Conservation (phyloP, 2,888 invertebrate genomes). For the Parasteatoda lunata region DNA sequence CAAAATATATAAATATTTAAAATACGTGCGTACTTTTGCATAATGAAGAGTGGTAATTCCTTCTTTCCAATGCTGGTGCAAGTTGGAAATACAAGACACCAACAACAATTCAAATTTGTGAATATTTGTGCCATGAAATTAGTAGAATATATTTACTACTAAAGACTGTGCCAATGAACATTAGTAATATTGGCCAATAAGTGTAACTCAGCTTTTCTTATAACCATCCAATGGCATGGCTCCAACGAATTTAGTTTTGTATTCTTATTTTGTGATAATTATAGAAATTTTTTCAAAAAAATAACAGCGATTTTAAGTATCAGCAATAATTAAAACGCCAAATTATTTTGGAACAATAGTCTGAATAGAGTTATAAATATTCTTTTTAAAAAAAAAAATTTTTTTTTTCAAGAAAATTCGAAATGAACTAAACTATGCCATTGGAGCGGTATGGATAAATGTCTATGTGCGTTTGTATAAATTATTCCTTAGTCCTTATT, state of each 20-base stretch:
- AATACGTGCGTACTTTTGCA: slow-evolving; percentile 33
- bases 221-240: slow-evolving; percentile 44
- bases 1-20: slow-evolving; percentile 15
- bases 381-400: no score
- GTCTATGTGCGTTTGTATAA: slow-evolving; percentile 59
- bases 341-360: no score
- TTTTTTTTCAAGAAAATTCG: no score
- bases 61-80: slow-evolving; percentile 33
- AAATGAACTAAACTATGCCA: slow-evolving; percentile 32
- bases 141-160: slow-evolving; percentile 25
- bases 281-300: no score
- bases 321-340: no score
- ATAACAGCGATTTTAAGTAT: no score
- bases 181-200: slow-evolving; percentile 42
- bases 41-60: slow-evolving; percentile 6
- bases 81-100: slow-evolving; percentile 48
- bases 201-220: slow-evolving; percentile 51
- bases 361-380: no score
- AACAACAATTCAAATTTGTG: slow-evolving; percentile 54
- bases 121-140: slow-evolving; percentile 61
- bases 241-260: slow-evolving; percentile 8
- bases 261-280: not conserved
- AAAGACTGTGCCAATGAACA: slow-evolving; percentile 54
- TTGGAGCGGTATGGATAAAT: slow-evolving; percentile 32
- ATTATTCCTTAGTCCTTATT: slow-evolving; percentile 47